These are phyloP conservation scores for Pipistrellus nathusii DNA, from an alignment of 2,797 vertebrate species.

Conservation along the genomic window DNA sequence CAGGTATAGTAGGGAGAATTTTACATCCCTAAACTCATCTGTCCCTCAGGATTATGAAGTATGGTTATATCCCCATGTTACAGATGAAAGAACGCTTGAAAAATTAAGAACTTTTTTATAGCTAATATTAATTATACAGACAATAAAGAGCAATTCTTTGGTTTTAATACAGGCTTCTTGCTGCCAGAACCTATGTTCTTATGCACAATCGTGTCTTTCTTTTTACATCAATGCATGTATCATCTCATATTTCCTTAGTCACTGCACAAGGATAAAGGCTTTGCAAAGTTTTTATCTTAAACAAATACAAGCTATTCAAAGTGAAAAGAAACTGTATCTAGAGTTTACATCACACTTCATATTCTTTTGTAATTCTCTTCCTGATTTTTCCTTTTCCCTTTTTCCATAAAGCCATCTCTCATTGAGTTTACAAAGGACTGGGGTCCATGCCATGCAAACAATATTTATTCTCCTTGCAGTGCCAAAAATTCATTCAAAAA, in stretches of 20 bases:
- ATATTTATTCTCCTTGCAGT: constrained; percentile 42
- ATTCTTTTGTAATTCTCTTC: constrained; percentile 61
- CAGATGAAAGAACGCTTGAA: background rate
- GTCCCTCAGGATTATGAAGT: background rate
- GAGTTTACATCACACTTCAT: background rate
- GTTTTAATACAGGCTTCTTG: background rate
- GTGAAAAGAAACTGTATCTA: background rate
- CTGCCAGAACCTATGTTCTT: background rate
- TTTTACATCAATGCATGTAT: constrained; percentile 19
- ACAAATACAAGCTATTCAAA: constrained; percentile 53
- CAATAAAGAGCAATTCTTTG: background rate
- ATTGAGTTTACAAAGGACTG: constrained; percentile 1
- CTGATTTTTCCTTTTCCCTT: constrained; percentile 52
- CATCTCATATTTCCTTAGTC: constrained; percentile 8
- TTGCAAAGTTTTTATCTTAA: constrained; percentile 28
- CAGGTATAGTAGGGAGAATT: background rate
- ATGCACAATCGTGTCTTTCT: constrained; percentile 27
- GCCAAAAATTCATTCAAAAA: constrained; percentile 66
- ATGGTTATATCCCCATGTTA: background rate
- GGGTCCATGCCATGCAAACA: constrained; percentile 58
- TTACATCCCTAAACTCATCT: background rate
- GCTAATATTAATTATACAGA: background rate
- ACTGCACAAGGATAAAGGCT: constrained; percentile 6
- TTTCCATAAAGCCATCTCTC: constrained; percentile 76
- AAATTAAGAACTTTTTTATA: background rate